A percentile compares a stretch with the other conserved stretches of the same genome.
Conservation (phyloP, 1,140 invertebrate genomes). For the Eufriesea mexicana region DNA sequence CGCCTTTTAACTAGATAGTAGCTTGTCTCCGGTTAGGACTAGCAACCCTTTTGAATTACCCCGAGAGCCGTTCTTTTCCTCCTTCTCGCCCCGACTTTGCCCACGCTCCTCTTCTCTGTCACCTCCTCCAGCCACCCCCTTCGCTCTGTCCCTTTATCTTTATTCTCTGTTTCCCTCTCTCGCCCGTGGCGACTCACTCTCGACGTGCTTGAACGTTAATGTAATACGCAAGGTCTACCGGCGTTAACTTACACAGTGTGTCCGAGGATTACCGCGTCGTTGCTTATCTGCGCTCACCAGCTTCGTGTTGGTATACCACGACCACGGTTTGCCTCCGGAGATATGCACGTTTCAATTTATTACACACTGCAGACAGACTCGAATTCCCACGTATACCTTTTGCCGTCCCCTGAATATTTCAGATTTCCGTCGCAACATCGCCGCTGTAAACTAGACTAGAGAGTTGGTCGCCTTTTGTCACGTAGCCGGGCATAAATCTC, state of each 20-base stretch:
- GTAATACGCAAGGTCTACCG: conserved; percentile 76
- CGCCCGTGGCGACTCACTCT: background rate
- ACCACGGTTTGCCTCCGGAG: conserved; percentile 59
- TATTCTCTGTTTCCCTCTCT: conserved; percentile 10
- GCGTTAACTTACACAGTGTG: conserved; percentile 79
- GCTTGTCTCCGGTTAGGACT: conserved; percentile 17
- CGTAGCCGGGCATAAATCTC: conserved; percentile 51
- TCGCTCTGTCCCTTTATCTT: background rate
- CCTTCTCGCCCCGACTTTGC: background rate
- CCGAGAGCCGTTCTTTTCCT: background rate
- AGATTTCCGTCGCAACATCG: conserved; percentile 43
- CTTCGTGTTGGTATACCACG: conserved; percentile 70
- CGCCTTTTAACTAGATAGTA: conserved; percentile 49
- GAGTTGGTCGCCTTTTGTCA: conserved; percentile 51
- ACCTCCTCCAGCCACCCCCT: background rate
- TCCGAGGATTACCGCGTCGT: conserved; percentile 78
- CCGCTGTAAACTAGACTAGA: conserved; percentile 43
- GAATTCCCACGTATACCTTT: conserved; percentile 55
- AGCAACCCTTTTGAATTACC: conserved; percentile 39
- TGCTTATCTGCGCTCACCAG: conserved; percentile 78
- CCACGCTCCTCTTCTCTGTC: background rate
- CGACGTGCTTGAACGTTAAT: conserved; percentile 67
- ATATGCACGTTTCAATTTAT: conserved; percentile 78
- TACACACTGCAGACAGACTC: conserved; percentile 63
- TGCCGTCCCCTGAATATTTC: conserved; percentile 45